Evolutionary conservation across 1,140 invertebrate genomes (phyloP).

Genomic region (Coelopa frigida): DNA sequence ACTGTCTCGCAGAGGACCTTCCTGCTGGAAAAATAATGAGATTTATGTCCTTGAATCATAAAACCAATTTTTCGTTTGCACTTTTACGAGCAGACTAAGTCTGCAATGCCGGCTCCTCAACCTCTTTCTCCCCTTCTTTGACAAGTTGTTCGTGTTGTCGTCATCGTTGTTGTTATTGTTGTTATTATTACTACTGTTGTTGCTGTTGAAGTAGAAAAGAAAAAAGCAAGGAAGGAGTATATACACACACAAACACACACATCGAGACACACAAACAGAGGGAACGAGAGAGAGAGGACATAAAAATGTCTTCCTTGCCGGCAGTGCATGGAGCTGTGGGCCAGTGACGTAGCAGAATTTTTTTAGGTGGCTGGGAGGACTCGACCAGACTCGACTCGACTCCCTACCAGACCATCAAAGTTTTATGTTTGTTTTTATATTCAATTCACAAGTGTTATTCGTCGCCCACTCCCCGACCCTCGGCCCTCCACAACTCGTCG

Average conservation of each 20-base stretch:
- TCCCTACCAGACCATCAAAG: no score
- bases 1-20: no score
- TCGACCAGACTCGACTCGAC: background rate
- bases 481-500: background rate
- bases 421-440: slow-evolving; percentile 3
- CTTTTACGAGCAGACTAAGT: no score
- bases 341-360: no score
- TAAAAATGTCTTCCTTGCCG: background rate
- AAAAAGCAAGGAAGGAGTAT: background rate
- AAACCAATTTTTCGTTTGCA: background rate
- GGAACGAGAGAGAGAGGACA: no score
- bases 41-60: background rate
- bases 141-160: no score
- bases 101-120: no score
- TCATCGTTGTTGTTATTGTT: no score
- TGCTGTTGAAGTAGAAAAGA: no score
- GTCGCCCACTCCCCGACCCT: background rate
- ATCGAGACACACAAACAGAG: background rate
- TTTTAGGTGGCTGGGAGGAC: background rate
- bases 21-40: background rate
- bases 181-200: no score
- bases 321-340: background rate
- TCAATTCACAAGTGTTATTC: background rate
- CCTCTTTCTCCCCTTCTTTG: no score
- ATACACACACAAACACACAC: background rate